Evolutionary conservation across 2,888 invertebrate species (phyloP).

Genomic region (Drosophila anomalipes): DNA sequence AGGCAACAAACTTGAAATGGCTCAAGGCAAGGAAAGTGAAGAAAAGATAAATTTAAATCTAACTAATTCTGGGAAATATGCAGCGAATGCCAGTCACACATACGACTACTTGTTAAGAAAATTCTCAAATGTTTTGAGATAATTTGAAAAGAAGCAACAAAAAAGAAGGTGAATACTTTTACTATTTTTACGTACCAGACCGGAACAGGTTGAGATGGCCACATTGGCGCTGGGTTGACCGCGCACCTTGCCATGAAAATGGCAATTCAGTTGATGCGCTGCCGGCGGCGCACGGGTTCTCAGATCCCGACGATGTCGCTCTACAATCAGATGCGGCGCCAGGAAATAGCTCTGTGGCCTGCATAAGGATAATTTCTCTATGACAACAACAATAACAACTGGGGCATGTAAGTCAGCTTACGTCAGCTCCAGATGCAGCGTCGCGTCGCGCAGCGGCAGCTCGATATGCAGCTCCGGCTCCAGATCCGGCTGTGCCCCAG

Average conservation of each 20-base stretch:
- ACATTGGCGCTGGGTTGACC: slow-evolving; percentile 90
- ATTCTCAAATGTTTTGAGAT: not conserved
- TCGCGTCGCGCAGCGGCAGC: slow-evolving; percentile 74
- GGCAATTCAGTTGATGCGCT: slow-evolving; percentile 87
- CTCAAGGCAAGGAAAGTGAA: not conserved
- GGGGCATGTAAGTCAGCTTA: slow-evolving; percentile 61
- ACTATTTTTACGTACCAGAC: slow-evolving; percentile 89
- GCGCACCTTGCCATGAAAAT: slow-evolving; percentile 91
- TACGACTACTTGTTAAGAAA: not conserved
- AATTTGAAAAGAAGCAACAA: not conserved
- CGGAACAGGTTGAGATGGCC: slow-evolving; percentile 93
- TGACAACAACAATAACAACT: not conserved
- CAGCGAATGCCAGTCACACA: not conserved
- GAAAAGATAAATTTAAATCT: not conserved
- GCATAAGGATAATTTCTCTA: slow-evolving; percentile 46
- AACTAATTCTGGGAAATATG: not conserved
- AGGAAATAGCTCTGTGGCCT: slow-evolving; percentile 90
- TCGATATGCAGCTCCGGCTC: slow-evolving; percentile 58
- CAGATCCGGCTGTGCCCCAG: not conserved
- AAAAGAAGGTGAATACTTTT: not conserved
- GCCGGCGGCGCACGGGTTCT: slow-evolving; percentile 85
- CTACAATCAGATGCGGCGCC: slow-evolving; percentile 90
- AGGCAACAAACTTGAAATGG: slow-evolving; percentile 32
- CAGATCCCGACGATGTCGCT: slow-evolving; percentile 87
- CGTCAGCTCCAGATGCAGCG: slow-evolving; percentile 84